Conservation (phyloP, 35 echinoderm and acorn worm genomes). For the Nesometra sesokonis region DNA sequence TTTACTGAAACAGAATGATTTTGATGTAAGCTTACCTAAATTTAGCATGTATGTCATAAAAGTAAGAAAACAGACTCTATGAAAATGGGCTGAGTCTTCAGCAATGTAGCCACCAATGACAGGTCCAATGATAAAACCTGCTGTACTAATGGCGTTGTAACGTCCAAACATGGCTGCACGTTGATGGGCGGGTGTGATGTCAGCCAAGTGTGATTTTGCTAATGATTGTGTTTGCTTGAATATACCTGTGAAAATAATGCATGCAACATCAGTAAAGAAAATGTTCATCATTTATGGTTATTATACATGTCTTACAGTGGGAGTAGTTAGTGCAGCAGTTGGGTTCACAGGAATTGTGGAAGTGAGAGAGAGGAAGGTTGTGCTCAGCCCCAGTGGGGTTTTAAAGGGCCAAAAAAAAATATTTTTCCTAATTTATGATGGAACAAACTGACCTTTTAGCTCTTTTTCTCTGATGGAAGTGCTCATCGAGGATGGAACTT, state of each 20-base stretch:
- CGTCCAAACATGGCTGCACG: constrained; percentile 64
- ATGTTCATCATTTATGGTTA: not conserved
- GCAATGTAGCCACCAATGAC: constrained; percentile 66
- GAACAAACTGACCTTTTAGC: too few species aligned
- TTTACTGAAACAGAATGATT: too few species aligned
- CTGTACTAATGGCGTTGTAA: constrained; percentile 70
- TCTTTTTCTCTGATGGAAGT: too few species aligned
- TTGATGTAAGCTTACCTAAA: constrained; percentile 43
- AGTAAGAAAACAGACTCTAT: constrained; percentile 37
- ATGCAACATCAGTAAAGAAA: not conserved
- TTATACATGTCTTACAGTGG: not conserved
- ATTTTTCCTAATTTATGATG: too few species aligned
- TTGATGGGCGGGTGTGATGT: constrained; percentile 66
- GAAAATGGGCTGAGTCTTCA: constrained; percentile 52
- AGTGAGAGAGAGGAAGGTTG: not conserved
- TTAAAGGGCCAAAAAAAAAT: too few species aligned
- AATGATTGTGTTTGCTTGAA: constrained; percentile 70
- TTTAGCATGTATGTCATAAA: constrained; percentile 40
- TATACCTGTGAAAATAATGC: constrained; percentile 47
- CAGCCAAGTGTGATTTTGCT: constrained; percentile 58
- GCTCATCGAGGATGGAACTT: too few species aligned
- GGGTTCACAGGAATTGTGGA: not conserved
- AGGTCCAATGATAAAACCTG: constrained; percentile 84
- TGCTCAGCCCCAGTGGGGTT: not conserved
- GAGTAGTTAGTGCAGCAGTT: not conserved